Evolutionary conservation across 2,888 invertebrate species (phyloP), one percentile per base, ranked within the genome.

Genomic region (Nematopogon swammerdamellus): DNA sequence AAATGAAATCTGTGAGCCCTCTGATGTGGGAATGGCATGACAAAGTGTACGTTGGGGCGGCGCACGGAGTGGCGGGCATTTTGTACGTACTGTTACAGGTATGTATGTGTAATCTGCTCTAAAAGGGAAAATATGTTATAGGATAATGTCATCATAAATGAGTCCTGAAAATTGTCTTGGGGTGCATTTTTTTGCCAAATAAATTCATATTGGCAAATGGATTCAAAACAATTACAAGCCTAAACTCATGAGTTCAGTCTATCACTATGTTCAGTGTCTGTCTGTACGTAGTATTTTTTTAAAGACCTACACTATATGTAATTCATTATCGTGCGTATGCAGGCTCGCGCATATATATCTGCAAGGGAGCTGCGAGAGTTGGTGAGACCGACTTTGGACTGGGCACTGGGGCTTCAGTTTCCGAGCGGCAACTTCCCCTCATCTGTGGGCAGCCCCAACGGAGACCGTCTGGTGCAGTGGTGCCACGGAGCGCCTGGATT

Each of bases 401-500:
- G 85, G 79, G 67, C 90, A 50, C 60, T 83, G 44, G 70, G 62
- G 19, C 68, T 82, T 57, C 80, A 81, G 54, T 86, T 81, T 60
- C 61, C 80, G 10, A 84, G 84, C 57, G 87, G 87, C 2, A 91
- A 91, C 70, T 89, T 87, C 63, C 91, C 91, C 1, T 92, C 93
- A 0, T 92, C 92, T 0, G 57, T 89, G 20, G 87, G 84, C 19
- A 87, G 83, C 54, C 71, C 70, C 45, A 72, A 82, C 25, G 72
- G 81, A 25, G 95, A 95, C 65, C 85, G 83, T 67, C 81, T 94
- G 54, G 86, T 95, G 18, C 95, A 95, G 60, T 95, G 95, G 95
- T 95, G 95, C 70, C 95, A 95, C 65, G 95, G 95, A n/a, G 92
- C 94, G 18, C 92, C 95, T 17, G 94, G 94, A 42, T 89, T 91